phyloP scores from a whole-genome alignment of 2,888 invertebrate species.

The Mycogona germanica region DNA sequence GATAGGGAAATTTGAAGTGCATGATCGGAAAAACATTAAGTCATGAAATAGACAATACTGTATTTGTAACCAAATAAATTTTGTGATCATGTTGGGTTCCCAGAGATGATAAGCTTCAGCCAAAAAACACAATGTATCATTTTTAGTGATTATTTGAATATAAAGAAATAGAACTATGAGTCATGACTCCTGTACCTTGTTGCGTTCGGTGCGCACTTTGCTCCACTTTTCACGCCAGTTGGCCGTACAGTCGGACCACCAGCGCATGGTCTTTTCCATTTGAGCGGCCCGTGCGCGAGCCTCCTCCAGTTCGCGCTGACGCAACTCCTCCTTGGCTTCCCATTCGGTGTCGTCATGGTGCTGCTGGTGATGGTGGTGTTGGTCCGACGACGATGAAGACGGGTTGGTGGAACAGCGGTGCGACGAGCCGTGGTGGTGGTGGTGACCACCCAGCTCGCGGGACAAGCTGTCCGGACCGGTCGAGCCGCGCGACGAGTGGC shows the following conservation, averaged over 20 bases:
- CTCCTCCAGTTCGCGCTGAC: conserved; percentile 78
- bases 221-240: conserved; percentile 96
- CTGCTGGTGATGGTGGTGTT: not conserved
- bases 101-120: too few relatives aligned
- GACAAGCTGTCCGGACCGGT: conserved; percentile 1
- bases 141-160: too few relatives aligned
- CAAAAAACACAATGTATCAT: too few relatives aligned
- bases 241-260: conserved; percentile 98
- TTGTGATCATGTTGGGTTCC: too few relatives aligned
- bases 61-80: too few relatives aligned
- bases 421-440: too few relatives aligned
- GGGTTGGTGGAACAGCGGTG: not conserved
- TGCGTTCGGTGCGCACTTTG: conserved; percentile 42
- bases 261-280: conserved; percentile 99
- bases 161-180: too few relatives aligned
- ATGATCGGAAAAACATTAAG: too few relatives aligned
- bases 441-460: not conserved
- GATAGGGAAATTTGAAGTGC: too few relatives aligned
- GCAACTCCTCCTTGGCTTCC: conserved; percentile 61
- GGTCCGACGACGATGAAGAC: not conserved
- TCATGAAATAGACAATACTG: too few relatives aligned
- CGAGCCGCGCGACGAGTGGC: not conserved
- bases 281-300: conserved; percentile 87
- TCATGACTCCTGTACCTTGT: too few relatives aligned
- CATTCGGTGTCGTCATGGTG: conserved; percentile 48